A percentile compares a stretch with the other conserved stretches of the same genome.
Evolutionary conservation across 1,140 invertebrate genomes (phyloP).

Genomic region (Drosophila ohnishii): DNA sequence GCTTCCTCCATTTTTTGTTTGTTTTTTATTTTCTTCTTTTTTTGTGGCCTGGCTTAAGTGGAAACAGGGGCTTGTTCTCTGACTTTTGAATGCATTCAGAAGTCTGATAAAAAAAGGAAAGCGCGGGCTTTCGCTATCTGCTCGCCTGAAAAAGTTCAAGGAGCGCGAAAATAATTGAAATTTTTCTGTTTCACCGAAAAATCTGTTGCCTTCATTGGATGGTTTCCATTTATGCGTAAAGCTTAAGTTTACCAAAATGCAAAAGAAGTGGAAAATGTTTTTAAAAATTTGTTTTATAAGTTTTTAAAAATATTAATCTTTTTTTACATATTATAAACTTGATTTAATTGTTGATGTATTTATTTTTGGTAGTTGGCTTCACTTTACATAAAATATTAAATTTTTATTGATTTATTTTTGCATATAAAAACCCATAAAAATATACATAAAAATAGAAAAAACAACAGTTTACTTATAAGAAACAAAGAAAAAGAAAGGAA

Average conservation of each 20-base stretch:
- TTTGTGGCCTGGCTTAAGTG: conserved; percentile 10
- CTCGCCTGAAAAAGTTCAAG: background rate
- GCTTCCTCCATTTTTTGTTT: background rate
- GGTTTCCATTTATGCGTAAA: background rate
- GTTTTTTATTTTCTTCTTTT: background rate
- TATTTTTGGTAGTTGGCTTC: conserved; percentile 26
- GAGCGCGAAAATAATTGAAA: conserved; percentile 9
- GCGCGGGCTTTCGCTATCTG: background rate
- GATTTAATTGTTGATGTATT: conserved; percentile 21
- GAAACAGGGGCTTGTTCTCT: background rate
- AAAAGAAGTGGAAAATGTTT: too few species aligned
- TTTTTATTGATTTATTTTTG: conserved; percentile 27
- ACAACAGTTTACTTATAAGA: too few species aligned
- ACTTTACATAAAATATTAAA: conserved; percentile 60
- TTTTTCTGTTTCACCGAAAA: background rate
- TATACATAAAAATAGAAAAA: conserved; percentile 32
- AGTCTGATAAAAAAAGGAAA: background rate
- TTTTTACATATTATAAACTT: background rate
- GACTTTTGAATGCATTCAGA: conserved; percentile 18
- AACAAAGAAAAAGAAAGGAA: background rate
- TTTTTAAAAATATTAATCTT: too few species aligned
- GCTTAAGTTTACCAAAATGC: background rate
- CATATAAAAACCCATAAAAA: conserved; percentile 48
- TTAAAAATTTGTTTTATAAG: too few species aligned
- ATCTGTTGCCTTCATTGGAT: background rate